These are phyloP conservation scores for Netelia melanura DNA, from an alignment of 2,888 invertebrate genomes.

Conservation along the genomic window DNA sequence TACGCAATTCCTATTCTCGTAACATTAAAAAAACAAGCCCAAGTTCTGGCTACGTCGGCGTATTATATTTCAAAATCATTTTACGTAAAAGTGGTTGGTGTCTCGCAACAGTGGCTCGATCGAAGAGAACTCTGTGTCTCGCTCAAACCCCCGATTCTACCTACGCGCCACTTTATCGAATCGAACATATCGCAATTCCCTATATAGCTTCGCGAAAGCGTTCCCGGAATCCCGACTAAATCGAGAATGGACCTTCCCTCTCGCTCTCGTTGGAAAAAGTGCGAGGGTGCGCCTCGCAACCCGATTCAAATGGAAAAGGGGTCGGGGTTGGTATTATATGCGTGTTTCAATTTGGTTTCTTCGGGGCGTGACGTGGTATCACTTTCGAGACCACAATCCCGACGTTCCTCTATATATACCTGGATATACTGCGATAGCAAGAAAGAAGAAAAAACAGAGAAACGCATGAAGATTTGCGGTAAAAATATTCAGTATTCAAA, in stretches of 20 bases:
- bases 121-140: slow-evolving; percentile 55
- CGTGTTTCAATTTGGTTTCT: slow-evolving; percentile 43
- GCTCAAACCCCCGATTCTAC: neutral
- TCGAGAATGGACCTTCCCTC: slow-evolving; percentile 19
- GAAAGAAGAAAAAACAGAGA: neutral
- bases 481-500: slow-evolving; percentile 48
- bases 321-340: neutral
- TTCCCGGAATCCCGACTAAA: slow-evolving; percentile 26
- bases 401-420: neutral
- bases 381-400: neutral
- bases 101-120: slow-evolving; percentile 51
- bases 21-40: no score
- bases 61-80: neutral
- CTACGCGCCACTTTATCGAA: slow-evolving; percentile 36
- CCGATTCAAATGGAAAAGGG: slow-evolving; percentile 34
- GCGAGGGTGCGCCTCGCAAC: neutral
- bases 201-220: slow-evolving; percentile 17
- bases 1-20: no score
- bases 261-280: neutral
- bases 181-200: slow-evolving; percentile 43
- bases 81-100: neutral
- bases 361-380: slow-evolving; percentile 11
- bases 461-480: slow-evolving; percentile 5
- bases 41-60: neutral
- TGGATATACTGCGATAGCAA: neutral